Conservation (phyloP, 2,113 vertebrate species). For the Rhinichthys klamathensis region DNA sequence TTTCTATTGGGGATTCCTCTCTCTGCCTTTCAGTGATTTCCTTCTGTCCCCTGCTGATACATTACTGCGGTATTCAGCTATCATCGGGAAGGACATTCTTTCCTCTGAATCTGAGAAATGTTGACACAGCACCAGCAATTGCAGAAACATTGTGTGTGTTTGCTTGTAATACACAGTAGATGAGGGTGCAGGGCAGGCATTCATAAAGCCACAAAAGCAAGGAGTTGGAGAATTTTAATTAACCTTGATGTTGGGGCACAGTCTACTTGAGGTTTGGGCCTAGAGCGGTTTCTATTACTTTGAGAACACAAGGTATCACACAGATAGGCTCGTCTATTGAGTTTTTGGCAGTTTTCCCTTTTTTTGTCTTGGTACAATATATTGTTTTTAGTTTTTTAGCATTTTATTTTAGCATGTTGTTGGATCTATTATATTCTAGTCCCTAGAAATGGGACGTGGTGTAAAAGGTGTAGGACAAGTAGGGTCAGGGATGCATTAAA, state of each 20-base stretch:
- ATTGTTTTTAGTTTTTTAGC: no score
- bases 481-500: no score
- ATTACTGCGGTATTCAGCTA: constrained; percentile 66
- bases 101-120: constrained; percentile 33
- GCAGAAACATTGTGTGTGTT: constrained; percentile 5
- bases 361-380: background rate
- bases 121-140: constrained; percentile 40
- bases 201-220: background rate
- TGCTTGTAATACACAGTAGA: background rate
- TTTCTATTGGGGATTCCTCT: constrained; percentile 24
- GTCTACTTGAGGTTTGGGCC: background rate
- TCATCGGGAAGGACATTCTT: constrained; percentile 33
- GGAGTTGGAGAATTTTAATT: constrained; percentile 9
- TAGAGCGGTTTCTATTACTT: background rate
- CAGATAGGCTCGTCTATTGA: background rate
- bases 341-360: background rate
- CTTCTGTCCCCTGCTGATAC: constrained; percentile 28
- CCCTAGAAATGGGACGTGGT: background rate
- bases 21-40: constrained; percentile 45
- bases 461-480: background rate
- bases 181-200: background rate
- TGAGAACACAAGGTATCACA: background rate
- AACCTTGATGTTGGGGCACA: constrained; percentile 32
- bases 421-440: no score
- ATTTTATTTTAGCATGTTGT: no score